Percentiles rank a stretch among this genome's conserved stretches.
Evolutionary conservation across 2,113 vertebrate genomes (phyloP).

Genomic region (Peromyscus polionotus): DNA sequence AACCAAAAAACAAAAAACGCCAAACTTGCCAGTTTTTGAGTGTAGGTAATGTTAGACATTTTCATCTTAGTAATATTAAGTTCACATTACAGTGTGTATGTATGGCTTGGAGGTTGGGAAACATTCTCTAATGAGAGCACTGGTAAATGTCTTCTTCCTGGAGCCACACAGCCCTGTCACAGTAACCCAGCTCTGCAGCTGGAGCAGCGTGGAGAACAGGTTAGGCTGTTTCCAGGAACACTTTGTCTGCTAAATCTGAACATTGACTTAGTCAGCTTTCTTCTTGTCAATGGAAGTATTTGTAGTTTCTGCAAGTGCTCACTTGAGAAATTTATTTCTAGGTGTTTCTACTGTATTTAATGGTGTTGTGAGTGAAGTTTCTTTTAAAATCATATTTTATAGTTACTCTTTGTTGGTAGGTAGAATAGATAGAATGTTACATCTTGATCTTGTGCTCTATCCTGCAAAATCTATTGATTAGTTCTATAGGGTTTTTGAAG

Average conservation of each 20-base stretch:
- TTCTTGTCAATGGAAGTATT: neutral
- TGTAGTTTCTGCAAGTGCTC: neutral
- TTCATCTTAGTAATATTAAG: neutral
- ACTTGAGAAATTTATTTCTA: conserved; percentile 11
- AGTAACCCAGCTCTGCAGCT: neutral
- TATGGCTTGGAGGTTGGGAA: neutral
- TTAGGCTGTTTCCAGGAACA: rapidly evolving
- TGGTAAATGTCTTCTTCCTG: neutral
- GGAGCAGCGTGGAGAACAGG: too few relatives aligned
- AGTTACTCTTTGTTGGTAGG: neutral
- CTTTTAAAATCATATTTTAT: conserved; percentile 11
- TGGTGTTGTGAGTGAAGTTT: neutral
- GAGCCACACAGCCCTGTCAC: neutral
- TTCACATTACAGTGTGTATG: neutral
- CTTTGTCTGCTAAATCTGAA: neutral
- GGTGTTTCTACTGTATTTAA: neutral
- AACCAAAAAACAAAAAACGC: too few relatives aligned
- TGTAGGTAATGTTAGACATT: neutral
- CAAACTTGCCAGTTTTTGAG: neutral
- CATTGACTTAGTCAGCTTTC: neutral
- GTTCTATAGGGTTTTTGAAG: neutral
- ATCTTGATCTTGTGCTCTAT: neutral
- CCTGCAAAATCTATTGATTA: neutral
- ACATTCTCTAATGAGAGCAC: neutral
- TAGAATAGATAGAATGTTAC: neutral